Conservation (phyloP, 2,888 invertebrate species). For the Prosapia bicincta region DNA sequence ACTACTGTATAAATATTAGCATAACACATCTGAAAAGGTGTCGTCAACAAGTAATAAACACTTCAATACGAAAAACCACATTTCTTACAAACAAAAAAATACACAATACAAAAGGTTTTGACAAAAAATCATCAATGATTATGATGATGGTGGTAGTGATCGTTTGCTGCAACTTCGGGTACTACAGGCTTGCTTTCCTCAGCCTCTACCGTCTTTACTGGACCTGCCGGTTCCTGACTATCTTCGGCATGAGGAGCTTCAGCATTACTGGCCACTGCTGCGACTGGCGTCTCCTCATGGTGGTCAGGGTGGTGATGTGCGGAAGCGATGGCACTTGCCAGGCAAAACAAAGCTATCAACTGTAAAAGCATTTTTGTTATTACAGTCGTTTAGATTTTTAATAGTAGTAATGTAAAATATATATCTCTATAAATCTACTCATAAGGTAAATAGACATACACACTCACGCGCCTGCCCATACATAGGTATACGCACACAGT, state of each 20-base stretch:
- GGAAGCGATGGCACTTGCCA: background rate
- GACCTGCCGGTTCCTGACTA: background rate
- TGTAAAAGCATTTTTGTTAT: background rate
- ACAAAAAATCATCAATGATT: background rate
- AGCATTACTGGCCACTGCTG: background rate
- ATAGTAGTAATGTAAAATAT: too few species aligned
- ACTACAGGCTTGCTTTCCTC: background rate
- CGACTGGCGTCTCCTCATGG: background rate
- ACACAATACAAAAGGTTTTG: background rate
- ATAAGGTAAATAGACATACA: too few species aligned
- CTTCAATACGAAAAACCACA: background rate
- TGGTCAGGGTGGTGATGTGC: background rate
- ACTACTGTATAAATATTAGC: too few species aligned
- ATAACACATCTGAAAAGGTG: too few species aligned
- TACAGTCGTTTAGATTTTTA: too few species aligned
- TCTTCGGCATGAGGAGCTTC: background rate
- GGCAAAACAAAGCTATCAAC: background rate
- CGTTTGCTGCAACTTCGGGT: background rate
- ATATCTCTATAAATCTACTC: too few species aligned
- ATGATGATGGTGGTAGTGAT: background rate
- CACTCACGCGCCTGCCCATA: too few species aligned
- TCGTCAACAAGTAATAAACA: background rate
- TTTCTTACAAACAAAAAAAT: background rate
- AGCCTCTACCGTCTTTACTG: background rate
- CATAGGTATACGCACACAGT: too few species aligned